These are phyloP conservation scores for Leucosticte australis DNA, from an alignment of 2,113 vertebrate species.

Conservation along the genomic window DNA sequence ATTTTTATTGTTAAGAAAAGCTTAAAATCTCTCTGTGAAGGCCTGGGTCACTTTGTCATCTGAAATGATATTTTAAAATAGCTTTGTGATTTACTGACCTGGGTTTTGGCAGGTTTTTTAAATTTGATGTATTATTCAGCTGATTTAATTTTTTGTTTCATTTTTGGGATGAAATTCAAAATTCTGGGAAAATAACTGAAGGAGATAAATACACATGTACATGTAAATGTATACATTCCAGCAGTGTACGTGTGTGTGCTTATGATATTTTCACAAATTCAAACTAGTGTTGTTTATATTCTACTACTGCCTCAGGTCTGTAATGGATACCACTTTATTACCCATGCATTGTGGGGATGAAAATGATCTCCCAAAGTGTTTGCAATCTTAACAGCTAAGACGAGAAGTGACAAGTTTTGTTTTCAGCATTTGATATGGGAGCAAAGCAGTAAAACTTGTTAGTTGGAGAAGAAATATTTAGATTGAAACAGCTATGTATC, in stretches of 20 bases:
- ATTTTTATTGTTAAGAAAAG: not conserved
- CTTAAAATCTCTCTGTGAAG: not conserved
- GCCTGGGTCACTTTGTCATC: not conserved
- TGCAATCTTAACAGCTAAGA: not conserved
- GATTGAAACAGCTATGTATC: not conserved
- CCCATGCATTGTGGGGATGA: not conserved
- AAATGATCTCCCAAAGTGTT: not conserved
- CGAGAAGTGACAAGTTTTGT: not conserved
- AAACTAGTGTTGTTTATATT: not conserved
- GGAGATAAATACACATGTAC: not conserved
- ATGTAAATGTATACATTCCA: not conserved
- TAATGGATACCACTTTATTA: not conserved
- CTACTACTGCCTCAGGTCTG: not conserved
- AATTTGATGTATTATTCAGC: not conserved
- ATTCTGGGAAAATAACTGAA: not conserved
- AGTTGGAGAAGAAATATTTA: not conserved
- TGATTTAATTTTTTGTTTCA: conserved; percentile 5
- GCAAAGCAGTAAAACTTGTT: not conserved
- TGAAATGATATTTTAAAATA: not conserved
- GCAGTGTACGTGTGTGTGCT: fast-evolving
- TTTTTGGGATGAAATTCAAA: not conserved
- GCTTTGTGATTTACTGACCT: not conserved
- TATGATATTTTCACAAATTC: not conserved
- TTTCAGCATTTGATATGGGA: not conserved
- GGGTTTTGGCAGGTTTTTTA: not conserved